phyloP scores from a whole-genome alignment of 2,113 vertebrate genomes.

The Cnemophilus loriae region DNA sequence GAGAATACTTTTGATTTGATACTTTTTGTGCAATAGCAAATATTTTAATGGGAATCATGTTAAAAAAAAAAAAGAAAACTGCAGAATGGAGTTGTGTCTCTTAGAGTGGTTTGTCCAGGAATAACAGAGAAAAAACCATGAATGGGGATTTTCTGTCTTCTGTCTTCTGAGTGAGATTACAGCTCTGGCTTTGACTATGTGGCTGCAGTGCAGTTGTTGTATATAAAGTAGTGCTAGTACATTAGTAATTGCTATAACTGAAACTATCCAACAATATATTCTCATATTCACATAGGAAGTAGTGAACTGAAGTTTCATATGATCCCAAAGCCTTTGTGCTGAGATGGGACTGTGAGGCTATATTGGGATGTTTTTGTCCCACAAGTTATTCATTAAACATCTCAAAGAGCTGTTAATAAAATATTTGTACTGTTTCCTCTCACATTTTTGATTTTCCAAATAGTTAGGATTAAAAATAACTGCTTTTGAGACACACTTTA shows the following conservation, averaged over 20 bases:
- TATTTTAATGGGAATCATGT: neutral
- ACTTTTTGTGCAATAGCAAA: neutral
- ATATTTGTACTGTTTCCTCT: neutral
- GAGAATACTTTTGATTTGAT: neutral
- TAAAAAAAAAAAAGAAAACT: neutral
- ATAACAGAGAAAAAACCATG: neutral
- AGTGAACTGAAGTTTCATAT: neutral
- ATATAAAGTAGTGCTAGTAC: neutral
- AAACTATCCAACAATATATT: neutral
- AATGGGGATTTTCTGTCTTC: neutral
- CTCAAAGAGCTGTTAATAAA: neutral
- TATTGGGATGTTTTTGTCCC: neutral
- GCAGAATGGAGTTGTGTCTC: neutral
- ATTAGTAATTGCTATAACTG: neutral
- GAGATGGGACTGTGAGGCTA: neutral
- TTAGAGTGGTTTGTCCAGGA: neutral
- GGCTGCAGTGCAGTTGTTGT: neutral
- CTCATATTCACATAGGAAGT: neutral
- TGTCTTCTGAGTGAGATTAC: neutral
- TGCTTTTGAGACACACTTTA: neutral
- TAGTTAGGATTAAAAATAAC: neutral
- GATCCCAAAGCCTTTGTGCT: neutral
- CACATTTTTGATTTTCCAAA: neutral
- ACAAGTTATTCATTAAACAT: neutral
- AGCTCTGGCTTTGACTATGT: neutral